Base-by-base conservation (phyloP, 2,888 invertebrate species). In the Andricus quercusramuli region DNA sequence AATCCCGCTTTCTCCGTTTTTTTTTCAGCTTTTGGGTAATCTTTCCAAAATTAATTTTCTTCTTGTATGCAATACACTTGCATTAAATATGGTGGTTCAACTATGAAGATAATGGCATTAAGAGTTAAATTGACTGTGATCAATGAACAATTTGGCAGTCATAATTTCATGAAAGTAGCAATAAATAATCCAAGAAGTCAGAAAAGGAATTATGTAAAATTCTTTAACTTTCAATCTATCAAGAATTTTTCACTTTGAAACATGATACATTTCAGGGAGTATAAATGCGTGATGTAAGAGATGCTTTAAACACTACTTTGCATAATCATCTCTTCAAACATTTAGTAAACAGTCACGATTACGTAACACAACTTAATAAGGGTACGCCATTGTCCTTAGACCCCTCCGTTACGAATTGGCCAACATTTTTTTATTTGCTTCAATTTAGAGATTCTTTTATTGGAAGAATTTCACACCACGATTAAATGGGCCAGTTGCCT, bases 311-410 rank as follows among this genome's bases (percentile, higher is more conserved):
- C n/a, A 20, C 56, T 5, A 74, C 15, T 20, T 74, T 74, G 25
- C 32, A 74, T 74, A 74, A 56, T 56, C 32, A 32, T 51, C 32
- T 56, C 20, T 32, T 51, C 29, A 56, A 29, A 64, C 20, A 32
- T 74, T 74, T 56, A 51, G 32, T 32, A 20, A 56, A 56, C 32
- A 74, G 56, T 56, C 32, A 74, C n/a, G 32, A 56, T 56, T 74
- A 56, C 56, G 74, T 56, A 74, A 74, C 25, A 41, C 17, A 22
- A 37, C 17, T 64, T 70, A 70, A 51, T 17, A 70, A 70, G 47
- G 51, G 51, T 70, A 70, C 17, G 70, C 29, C 51, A 70, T 51
- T 51, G 51, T 74, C 51, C 51, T 47, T n/a, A 32, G 74, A 74
- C 74, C 74, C 11, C 56, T n/a, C 29, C 9, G 13, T 20, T 32